Percentiles rank a stretch among this genome's conserved stretches.
phyloP scores from a whole-genome alignment of 2,888 invertebrate species.

The Cosmia trapezina region DNA sequence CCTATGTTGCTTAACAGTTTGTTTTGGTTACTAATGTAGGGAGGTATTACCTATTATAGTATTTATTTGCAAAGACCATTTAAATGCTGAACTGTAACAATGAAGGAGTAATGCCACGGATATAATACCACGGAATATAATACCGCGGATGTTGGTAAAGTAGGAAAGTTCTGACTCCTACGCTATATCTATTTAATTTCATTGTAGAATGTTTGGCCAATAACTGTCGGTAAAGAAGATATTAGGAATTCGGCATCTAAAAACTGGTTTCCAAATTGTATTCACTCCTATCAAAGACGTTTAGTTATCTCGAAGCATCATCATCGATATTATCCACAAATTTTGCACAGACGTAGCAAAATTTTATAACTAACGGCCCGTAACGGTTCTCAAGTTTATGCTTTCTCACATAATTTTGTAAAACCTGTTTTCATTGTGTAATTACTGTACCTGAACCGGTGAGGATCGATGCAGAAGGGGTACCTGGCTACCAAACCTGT shows the following conservation, averaged over 20 bases:
- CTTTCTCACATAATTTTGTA: conserved; percentile 75
- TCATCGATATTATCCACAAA: conserved; percentile 27
- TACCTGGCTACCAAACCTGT: conserved; percentile 61
- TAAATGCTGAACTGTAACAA: not conserved
- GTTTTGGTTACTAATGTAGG: not conserved
- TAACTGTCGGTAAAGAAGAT: not conserved
- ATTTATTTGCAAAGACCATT: not conserved
- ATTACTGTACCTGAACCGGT: conserved; percentile 74
- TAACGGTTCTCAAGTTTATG: conserved; percentile 69
- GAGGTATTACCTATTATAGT: not conserved
- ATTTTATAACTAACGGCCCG: conserved; percentile 63
- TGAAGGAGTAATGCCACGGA: not conserved
- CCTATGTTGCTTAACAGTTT: not conserved
- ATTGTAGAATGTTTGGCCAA: not conserved
- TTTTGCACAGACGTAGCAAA: conserved; percentile 30
- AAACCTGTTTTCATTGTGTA: conserved; percentile 80
- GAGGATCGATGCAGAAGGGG: conserved; percentile 66
- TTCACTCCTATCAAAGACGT: conserved; percentile 2
- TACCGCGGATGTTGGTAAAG: not conserved
- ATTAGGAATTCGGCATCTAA: conserved; percentile 2
- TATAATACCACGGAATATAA: no score
- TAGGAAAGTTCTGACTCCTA: not conserved
- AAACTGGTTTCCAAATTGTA: conserved; percentile 18
- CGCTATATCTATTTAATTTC: not conserved
- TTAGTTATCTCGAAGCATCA: not conserved